Percentiles rank a stretch among this genome's conserved stretches.
Conservation (phyloP, 2,797 vertebrate genomes). For the Megaceryle alcyon region DNA sequence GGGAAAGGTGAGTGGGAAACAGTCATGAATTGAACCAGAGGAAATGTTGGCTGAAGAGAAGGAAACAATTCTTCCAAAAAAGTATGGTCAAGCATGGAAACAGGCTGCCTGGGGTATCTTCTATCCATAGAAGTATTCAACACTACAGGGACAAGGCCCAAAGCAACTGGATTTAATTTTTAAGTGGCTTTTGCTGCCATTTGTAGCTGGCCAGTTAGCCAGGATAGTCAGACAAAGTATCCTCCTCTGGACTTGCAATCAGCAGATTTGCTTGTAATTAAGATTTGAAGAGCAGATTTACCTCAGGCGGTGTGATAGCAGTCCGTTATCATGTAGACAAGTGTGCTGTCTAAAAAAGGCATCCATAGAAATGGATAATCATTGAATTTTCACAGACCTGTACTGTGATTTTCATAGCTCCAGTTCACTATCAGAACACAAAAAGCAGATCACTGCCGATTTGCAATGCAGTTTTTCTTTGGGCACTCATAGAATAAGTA, state of each 20-base stretch:
- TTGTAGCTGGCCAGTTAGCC: not conserved
- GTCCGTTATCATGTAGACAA: not conserved
- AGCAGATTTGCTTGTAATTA: conserved; percentile 1
- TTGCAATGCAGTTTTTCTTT: not conserved
- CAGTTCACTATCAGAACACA: not conserved
- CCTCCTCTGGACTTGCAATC: not conserved
- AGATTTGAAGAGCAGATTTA: conserved; percentile 9
- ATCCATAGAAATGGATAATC: not conserved
- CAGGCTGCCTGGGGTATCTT: not conserved
- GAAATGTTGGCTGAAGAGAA: not conserved
- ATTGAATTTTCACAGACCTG: not conserved
- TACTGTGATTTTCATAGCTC: not conserved
- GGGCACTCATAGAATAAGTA: not conserved
- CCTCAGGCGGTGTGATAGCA: not conserved
- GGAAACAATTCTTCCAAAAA: not conserved
- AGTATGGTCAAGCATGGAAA: not conserved
- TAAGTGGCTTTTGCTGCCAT: not conserved
- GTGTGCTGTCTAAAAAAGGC: not conserved
- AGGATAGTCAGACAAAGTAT: not conserved
- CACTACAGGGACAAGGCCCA: not conserved
- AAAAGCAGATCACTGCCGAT: fast-evolving
- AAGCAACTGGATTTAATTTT: not conserved
- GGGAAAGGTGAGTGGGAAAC: not conserved
- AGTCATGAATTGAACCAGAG: not conserved
- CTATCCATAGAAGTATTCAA: not conserved